A percentile compares a stretch with the other conserved stretches of the same genome.
phyloP scores from a whole-genome alignment of 2,888 invertebrate species.

The Thymelicus acteon region DNA sequence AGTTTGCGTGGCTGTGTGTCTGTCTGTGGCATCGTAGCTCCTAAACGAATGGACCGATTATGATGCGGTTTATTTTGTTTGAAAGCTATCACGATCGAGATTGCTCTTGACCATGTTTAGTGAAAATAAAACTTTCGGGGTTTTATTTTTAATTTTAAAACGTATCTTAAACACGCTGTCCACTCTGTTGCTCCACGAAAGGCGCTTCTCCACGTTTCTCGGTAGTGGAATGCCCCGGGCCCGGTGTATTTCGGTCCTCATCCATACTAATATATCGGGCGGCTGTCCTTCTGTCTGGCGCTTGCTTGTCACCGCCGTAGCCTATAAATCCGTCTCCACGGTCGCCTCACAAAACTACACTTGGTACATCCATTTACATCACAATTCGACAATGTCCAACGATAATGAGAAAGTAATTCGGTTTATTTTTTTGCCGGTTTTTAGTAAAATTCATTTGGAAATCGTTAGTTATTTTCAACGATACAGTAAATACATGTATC shows the following conservation, averaged over 20 bases:
- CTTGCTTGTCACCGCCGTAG: slow-evolving; percentile 40
- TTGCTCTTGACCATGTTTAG: no score
- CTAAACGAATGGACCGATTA: no score
- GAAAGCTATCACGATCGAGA: no score
- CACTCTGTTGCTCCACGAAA: no score
- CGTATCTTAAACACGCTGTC: no score
- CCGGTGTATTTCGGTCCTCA: slow-evolving; percentile 28
- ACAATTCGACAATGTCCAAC: slow-evolving; percentile 24
- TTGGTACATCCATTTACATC: slow-evolving; percentile 31
- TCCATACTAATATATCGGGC: slow-evolving; percentile 30
- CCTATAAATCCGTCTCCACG: slow-evolving; percentile 51
- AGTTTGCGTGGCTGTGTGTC: no score
- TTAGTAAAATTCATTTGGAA: not conserved
- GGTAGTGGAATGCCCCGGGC: slow-evolving; percentile 18
- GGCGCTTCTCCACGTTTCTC: not conserved
- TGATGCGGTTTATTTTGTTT: no score
- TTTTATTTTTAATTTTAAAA: no score
- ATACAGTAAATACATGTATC: no score
- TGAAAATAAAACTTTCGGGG: no score
- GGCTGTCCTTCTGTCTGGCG: slow-evolving; percentile 39
- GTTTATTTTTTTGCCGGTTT: slow-evolving; percentile 7
- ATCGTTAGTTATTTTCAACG: no score
- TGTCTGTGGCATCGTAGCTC: no score
- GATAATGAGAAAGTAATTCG: slow-evolving; percentile 4
- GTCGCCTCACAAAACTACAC: slow-evolving; percentile 12